Evolutionary conservation across 2,888 invertebrate species (phyloP).

Genomic region (Acutogordius australiensis): DNA sequence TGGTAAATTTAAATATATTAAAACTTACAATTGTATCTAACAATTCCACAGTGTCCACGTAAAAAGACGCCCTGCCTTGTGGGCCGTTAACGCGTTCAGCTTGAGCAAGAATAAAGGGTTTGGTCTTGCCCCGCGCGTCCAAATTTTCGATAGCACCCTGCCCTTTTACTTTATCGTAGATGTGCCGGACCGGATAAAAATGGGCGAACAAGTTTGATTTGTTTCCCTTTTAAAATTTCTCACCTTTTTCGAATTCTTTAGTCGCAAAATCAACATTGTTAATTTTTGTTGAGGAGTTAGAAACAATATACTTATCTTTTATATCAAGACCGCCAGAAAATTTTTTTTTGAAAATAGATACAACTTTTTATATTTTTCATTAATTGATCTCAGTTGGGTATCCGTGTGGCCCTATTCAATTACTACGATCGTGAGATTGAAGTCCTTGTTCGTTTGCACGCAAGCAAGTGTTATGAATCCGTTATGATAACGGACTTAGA

Average conservation of each 20-base stretch:
- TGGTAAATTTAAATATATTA: too few species aligned
- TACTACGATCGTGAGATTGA: constrained; percentile 47
- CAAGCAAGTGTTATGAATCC: background rate
- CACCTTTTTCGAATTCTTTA: background rate
- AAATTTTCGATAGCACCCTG: background rate
- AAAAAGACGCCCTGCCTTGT: constrained; percentile 51
- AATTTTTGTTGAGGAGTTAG: background rate
- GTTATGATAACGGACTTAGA: constrained; percentile 1
- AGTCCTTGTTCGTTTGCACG: constrained; percentile 15
- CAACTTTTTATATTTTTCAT: background rate
- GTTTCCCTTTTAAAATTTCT: too few species aligned
- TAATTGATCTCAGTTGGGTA: constrained; percentile 31
- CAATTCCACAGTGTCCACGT: constrained; percentile 36
- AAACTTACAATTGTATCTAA: too few species aligned
- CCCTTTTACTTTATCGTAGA: constrained; percentile 7
- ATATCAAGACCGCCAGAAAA: background rate
- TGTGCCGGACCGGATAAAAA: background rate
- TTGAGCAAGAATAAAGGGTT: constrained; percentile 57
- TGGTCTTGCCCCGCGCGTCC: constrained; percentile 36
- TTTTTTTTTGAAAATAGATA: background rate
- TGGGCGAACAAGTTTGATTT: constrained; percentile 10
- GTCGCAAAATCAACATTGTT: background rate
- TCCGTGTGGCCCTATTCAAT: constrained; percentile 69
- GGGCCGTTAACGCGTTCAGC: constrained; percentile 71
- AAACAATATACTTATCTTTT: background rate